Evolutionary conservation across 1,140 invertebrate genomes (phyloP).

Genomic region (Dinoponera quadriceps): DNA sequence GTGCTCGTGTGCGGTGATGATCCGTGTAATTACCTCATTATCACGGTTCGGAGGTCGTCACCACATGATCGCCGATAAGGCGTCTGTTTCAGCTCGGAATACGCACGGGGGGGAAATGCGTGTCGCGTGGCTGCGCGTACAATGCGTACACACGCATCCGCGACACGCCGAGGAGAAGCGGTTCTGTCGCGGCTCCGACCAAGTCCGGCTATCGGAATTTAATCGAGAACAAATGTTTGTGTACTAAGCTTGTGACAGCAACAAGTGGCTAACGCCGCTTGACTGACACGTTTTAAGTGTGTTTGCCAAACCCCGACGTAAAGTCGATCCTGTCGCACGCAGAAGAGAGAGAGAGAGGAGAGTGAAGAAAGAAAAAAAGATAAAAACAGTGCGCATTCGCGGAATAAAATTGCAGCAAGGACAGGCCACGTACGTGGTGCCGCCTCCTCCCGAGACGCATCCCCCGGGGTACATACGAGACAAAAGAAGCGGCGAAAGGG

Average conservation of each 20-base stretch:
- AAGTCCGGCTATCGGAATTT: constrained; percentile 39
- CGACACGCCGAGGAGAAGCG: constrained; percentile 8
- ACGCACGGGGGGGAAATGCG: neutral
- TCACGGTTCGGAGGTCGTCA: neutral
- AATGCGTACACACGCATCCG: no score
- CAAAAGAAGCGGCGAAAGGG: constrained; percentile 25
- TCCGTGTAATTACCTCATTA: constrained; percentile 30
- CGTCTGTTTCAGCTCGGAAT: neutral
- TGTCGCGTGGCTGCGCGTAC: neutral
- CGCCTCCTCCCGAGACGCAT: constrained; percentile 22
- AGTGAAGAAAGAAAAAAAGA: no score
- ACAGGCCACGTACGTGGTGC: neutral
- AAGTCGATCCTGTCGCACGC: constrained; percentile 27
- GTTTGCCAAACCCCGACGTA: constrained; percentile 14
- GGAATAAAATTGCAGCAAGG: constrained; percentile 36
- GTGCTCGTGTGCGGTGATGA: constrained; percentile 16
- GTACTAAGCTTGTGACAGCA: constrained; percentile 47
- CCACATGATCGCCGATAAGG: constrained; percentile 14
- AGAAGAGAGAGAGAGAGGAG: neutral
- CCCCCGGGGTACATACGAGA: constrained; percentile 28
- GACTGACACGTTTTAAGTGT: constrained; percentile 41
- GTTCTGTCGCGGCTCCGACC: neutral
- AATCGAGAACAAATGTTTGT: constrained; percentile 51
- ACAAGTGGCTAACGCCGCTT: constrained; percentile 53
- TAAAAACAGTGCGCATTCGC: no score